phyloP scores from a whole-genome alignment of 1,140 invertebrate species.

The Atta colombica region DNA sequence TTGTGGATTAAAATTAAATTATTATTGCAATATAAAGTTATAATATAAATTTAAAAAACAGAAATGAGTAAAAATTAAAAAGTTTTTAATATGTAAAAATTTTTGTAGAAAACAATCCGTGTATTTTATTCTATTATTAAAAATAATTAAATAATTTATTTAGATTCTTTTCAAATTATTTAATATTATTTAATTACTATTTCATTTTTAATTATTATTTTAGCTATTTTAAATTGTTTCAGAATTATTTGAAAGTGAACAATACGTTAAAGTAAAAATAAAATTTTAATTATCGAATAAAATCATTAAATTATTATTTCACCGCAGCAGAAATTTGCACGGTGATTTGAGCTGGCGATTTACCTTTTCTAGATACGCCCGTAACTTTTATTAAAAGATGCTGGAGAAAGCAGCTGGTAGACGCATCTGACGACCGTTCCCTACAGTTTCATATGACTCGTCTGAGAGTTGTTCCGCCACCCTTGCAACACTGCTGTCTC shows the following conservation, averaged over 20 bases:
- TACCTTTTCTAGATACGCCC: neutral
- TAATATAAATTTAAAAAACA: neutral
- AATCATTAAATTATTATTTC: neutral
- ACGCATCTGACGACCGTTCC: conserved; percentile 11
- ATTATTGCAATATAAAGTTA: neutral
- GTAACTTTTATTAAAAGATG: conserved; percentile 3
- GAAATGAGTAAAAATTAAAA: neutral
- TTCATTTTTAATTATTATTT: no score
- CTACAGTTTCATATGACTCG: neutral
- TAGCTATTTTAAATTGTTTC: neutral
- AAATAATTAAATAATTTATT: neutral
- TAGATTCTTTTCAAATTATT: no score
- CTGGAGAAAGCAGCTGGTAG: conserved; percentile 17
- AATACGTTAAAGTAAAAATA: neutral
- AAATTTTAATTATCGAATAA: neutral
- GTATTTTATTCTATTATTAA: neutral
- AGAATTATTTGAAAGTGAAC: neutral
- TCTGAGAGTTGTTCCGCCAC: conserved; percentile 24
- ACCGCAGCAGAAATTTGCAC: neutral
- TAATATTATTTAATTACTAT: no score
- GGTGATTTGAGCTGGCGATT: neutral
- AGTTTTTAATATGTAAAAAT: neutral
- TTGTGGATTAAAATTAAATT: neutral
- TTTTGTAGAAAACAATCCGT: neutral
- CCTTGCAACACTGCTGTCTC: conserved; percentile 16